phyloP scores from a whole-genome alignment of 1,140 invertebrate genomes.

The Euglossa dilemma region DNA sequence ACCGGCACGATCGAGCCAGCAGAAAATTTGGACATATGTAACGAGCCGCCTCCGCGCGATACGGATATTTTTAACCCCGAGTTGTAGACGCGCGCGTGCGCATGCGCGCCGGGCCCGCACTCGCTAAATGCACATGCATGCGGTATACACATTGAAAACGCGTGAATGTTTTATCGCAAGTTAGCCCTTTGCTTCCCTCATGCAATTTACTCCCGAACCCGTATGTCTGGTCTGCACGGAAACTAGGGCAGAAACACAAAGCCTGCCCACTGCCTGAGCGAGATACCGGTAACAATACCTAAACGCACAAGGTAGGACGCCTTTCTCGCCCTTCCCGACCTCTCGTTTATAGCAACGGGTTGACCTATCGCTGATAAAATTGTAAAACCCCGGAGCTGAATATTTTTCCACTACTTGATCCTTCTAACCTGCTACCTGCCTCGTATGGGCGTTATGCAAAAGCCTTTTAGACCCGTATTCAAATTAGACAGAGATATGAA shows the following conservation, averaged over 20 bases:
- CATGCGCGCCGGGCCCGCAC: background rate
- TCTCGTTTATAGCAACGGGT: constrained; percentile 36
- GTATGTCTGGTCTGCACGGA: constrained; percentile 70
- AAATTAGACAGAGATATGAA: constrained; percentile 35
- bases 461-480: constrained; percentile 16
- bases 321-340: constrained; percentile 45
- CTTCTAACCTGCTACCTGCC: constrained; percentile 28
- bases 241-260: constrained; percentile 81
- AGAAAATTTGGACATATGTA: constrained; percentile 29
- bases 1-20: background rate
- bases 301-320: constrained; percentile 73
- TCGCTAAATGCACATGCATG: background rate
- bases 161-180: constrained; percentile 79
- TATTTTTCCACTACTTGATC: constrained; percentile 57
- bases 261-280: constrained; percentile 74
- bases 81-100: constrained; percentile 26
- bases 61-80: constrained; percentile 79
- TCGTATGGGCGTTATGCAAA: constrained; percentile 44
- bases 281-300: constrained; percentile 78
- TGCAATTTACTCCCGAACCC: constrained; percentile 71
- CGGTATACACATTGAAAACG: constrained; percentile 70
- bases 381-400: constrained; percentile 57
- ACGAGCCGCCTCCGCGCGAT: constrained; percentile 61
- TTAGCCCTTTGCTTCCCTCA: constrained; percentile 69
- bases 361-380: constrained; percentile 65